Base-by-base conservation (phyloP, 1,140 invertebrate species). In the Cheumatopsyche charites region DNA sequence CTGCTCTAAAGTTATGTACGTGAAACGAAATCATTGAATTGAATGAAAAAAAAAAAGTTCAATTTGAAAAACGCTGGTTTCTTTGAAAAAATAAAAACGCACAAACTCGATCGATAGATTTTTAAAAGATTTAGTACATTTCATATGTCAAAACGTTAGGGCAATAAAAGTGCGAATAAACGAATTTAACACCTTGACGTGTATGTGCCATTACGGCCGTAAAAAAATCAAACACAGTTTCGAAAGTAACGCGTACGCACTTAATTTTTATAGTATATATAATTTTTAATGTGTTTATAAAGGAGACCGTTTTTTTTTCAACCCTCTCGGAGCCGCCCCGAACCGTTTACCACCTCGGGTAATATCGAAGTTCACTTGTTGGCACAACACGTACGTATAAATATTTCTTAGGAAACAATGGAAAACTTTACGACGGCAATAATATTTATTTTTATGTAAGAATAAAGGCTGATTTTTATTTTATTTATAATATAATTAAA, bases 401-500 rank as follows among this genome's bases (percentile, higher is more conserved):
- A 26, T 63, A 63, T 42, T 3, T 63, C 29, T 15, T 63, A 63
- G 29, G 41, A 63, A 41, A 43, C 62, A 63, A 63, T 63, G 62
- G 62, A 63, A 19, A 63, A 63, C 62, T 63, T 63, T 63, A 63
- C 62, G 63, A 66, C 36, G 13, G 42, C 45, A 66, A 66, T 66
- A 47, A 66, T 47, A 23, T 66, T 25, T 66, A 66, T 66, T 66
- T 66, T 66, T 66, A 66, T 66, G 36, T 49, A n/a, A 29, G 11
- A n/a, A 66, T 66, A 66, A 63, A 41, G 45, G 41, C 62, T 42
- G 41, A 43, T 58, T 58, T 58, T 66, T 43, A 47, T 47, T 66
- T 66, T 66, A 66, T 66, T 66, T 66, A 66, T 47, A 66, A 66
- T 47, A 42, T 47, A 47, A 66, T 66, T 66, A 66, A 66, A 66